phyloP scores from a whole-genome alignment of 2,797 vertebrate genomes.

The Acrossocheilus wenchowensis region DNA sequence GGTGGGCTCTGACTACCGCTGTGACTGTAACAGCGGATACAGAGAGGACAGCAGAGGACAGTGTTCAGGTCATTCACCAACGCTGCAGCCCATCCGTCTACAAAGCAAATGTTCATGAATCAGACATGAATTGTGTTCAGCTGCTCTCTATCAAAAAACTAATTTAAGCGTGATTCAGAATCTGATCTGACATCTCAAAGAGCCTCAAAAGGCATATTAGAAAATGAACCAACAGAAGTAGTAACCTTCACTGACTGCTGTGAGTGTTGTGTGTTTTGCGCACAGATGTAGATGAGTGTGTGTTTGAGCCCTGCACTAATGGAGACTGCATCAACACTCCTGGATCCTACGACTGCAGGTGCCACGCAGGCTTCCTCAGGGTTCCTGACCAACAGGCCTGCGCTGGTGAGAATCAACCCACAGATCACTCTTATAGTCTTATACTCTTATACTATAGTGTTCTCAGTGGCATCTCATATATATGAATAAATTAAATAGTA shows the following conservation, averaged over 20 bases:
- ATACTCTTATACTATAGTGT: no score
- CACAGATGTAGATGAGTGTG: slow-evolving; percentile 81
- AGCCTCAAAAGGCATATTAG: not conserved
- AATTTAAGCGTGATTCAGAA: not conserved
- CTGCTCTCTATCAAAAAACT: not conserved
- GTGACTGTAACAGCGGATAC: slow-evolving; percentile 79
- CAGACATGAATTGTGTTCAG: not conserved
- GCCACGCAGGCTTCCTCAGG: slow-evolving; percentile 78
- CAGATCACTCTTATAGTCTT: no score
- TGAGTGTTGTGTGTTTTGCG: slow-evolving; percentile 25
- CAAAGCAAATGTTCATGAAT: not conserved
- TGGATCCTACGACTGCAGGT: slow-evolving; percentile 82
- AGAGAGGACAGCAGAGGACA: slow-evolving; percentile 75
- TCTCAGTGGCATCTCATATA: not conserved
- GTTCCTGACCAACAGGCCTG: slow-evolving; percentile 78
- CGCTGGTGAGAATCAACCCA: slow-evolving; percentile 70
- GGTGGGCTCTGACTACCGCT: slow-evolving; percentile 73
- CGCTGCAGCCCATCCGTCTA: not conserved
- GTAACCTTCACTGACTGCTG: not conserved
- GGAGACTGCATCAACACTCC: slow-evolving; percentile 82
- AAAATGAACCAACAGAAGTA: not conserved
- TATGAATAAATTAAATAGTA: not conserved
- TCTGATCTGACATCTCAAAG: not conserved
- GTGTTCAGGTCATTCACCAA: slow-evolving; percentile 74
- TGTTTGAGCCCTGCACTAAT: slow-evolving; percentile 75